phyloP scores from a whole-genome alignment of 2,797 vertebrate species.

The Crocidura indochinensis region DNA sequence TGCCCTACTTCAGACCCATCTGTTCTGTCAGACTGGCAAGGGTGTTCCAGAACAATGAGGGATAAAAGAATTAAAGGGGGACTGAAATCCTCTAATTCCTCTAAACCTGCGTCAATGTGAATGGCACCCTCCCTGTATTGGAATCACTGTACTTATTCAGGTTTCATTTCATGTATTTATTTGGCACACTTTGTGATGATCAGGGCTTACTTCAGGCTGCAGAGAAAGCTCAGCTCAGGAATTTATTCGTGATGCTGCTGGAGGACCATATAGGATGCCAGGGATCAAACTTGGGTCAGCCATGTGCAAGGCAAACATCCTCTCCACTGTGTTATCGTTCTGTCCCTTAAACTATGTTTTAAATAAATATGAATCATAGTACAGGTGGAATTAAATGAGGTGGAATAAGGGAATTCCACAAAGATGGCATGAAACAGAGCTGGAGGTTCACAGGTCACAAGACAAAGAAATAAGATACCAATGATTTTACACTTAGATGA shows the following conservation, averaged over 20 bases:
- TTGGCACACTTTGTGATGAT: too few species aligned
- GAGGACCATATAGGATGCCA: too few species aligned
- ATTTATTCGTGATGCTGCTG: too few species aligned
- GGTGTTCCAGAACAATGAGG: background rate
- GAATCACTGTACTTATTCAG: too few species aligned
- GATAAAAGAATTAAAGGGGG: background rate
- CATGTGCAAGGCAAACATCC: too few species aligned
- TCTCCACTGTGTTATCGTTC: too few species aligned
- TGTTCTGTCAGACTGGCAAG: background rate
- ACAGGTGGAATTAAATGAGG: background rate
- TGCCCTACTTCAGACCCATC: too few species aligned
- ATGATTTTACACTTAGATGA: background rate
- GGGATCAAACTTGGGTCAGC: too few species aligned
- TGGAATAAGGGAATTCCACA: background rate
- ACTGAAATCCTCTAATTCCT: background rate
- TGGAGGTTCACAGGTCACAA: background rate
- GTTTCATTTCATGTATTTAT: too few species aligned
- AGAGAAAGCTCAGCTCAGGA: too few species aligned
- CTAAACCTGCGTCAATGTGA: background rate
- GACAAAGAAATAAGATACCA: background rate
- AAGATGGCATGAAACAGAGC: background rate
- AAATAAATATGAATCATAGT: background rate
- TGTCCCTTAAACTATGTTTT: background rate
- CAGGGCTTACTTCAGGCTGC: too few species aligned
- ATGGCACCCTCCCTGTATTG: too few species aligned